These are phyloP conservation scores for Carcinoscorpius rotundicauda DNA, from an alignment of 1,140 invertebrate species.

Conservation along the genomic window DNA sequence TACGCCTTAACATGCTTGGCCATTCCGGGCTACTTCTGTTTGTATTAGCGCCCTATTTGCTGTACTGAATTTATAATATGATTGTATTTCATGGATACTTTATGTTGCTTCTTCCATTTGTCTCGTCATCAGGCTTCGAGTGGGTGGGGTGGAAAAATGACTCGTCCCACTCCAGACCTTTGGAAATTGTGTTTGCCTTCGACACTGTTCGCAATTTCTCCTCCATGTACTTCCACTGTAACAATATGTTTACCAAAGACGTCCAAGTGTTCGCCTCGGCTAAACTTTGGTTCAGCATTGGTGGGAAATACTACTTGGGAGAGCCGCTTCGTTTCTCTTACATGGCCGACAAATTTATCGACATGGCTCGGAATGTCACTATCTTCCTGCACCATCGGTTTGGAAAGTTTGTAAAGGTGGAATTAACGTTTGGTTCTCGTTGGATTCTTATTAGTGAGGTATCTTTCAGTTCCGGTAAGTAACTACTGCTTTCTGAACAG, in stretches of 20 bases:
- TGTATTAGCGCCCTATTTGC: no score
- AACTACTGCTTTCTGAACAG: no score
- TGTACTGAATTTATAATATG: no score
- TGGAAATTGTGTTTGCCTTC: constrained; percentile 73
- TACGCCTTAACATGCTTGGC: no score
- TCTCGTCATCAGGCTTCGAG: constrained; percentile 44
- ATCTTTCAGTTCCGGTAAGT: constrained; percentile 59
- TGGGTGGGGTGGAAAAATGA: constrained; percentile 92
- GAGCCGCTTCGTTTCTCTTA: constrained; percentile 42
- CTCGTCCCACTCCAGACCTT: constrained; percentile 9
- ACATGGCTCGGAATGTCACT: constrained; percentile 63
- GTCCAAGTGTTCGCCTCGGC: constrained; percentile 66
- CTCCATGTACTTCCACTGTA: constrained; percentile 61
- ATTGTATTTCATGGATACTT: no score
- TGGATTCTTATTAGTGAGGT: constrained; percentile 87
- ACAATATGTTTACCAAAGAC: constrained; percentile 50
- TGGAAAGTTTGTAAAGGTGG: constrained; percentile 61
- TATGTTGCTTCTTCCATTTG: no score
- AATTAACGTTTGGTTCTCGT: constrained; percentile 60
- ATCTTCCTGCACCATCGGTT: constrained; percentile 70
- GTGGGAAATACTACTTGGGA: constrained; percentile 47
- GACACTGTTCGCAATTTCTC: constrained; percentile 75
- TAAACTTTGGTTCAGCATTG: constrained; percentile 66
- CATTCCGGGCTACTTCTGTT: no score
- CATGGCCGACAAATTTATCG: constrained; percentile 67